Evolutionary conservation across 1,140 invertebrate genomes (phyloP).

Genomic region (Drosophila pseudoobscura): DNA sequence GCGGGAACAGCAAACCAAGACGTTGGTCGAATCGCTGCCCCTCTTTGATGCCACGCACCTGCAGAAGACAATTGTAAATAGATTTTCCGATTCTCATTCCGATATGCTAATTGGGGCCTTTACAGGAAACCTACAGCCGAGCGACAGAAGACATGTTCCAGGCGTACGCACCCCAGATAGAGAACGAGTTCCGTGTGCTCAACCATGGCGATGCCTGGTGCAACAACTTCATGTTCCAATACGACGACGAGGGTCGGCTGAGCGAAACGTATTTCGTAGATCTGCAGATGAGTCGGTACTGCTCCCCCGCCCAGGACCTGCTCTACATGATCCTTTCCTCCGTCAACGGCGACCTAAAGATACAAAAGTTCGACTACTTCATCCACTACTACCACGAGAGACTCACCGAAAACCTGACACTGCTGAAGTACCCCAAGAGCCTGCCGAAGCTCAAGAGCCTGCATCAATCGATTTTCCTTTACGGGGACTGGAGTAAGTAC

Average conservation of each 20-base stretch:
- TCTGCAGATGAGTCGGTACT: conserved; percentile 71
- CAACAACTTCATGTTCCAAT: conserved; percentile 83
- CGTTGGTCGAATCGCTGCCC: conserved; percentile 23
- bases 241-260: conserved; percentile 54
- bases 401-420: conserved; percentile 52
- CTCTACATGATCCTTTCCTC: conserved; percentile 68
- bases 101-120: neutral
- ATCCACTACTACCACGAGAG: conserved; percentile 62
- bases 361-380: conserved; percentile 66
- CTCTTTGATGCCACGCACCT: conserved; percentile 40
- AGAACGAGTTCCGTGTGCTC: conserved; percentile 85
- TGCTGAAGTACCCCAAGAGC: conserved; percentile 52
- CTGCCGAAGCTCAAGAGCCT: conserved; percentile 51
- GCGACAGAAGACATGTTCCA: conserved; percentile 58
- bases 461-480: conserved; percentile 43
- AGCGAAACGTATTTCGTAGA: conserved; percentile 62
- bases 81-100: neutral
- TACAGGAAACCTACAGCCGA: conserved; percentile 47
- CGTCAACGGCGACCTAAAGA: conserved; percentile 51
- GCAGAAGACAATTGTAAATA: conserved; percentile 33
- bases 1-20: conserved; percentile 36
- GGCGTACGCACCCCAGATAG: conserved; percentile 44
- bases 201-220: conserved; percentile 86
- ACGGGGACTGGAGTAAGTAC: conserved; percentile 67
- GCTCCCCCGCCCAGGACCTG: conserved; percentile 67